Conservation (phyloP, 2,888 invertebrate genomes). For the Sturmia bella region DNA sequence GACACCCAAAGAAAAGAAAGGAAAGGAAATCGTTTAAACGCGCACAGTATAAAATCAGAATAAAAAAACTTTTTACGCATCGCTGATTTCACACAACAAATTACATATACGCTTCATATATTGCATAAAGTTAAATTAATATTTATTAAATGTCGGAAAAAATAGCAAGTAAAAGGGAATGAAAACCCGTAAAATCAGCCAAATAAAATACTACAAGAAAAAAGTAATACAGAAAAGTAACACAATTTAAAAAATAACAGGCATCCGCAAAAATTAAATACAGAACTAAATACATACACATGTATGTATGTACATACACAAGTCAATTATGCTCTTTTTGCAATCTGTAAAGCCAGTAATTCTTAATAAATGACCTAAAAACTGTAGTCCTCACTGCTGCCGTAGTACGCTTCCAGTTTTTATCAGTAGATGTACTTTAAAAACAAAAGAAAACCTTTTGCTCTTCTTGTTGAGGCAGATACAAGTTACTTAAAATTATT, state of each 20-base stretch:
- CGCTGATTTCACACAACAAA: conserved; percentile 5
- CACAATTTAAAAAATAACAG: neutral
- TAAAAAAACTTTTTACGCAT: neutral
- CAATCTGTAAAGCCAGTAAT: no score
- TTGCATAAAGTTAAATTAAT: conserved; percentile 44
- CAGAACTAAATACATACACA: no score
- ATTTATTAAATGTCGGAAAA: conserved; percentile 53
- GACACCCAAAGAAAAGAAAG: neutral
- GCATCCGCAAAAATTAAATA: no score
- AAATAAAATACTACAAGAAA: neutral
- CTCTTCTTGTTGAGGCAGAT: no score
- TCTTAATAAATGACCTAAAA: no score
- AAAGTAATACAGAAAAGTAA: neutral
- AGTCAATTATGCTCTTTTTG: no score
- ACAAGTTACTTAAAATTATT: no score
- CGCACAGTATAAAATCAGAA: neutral
- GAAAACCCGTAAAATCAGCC: neutral
- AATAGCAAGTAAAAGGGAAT: neutral
- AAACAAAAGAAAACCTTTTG: no score
- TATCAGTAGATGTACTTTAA: no score
- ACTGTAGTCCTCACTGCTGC: no score
- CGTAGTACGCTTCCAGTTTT: no score
- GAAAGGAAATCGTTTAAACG: conserved; percentile 1
- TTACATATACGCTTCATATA: neutral
- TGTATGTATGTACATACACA: no score